Base-by-base conservation (phyloP, 2,797 vertebrate genomes). In the Lateolabrax maculatus region DNA sequence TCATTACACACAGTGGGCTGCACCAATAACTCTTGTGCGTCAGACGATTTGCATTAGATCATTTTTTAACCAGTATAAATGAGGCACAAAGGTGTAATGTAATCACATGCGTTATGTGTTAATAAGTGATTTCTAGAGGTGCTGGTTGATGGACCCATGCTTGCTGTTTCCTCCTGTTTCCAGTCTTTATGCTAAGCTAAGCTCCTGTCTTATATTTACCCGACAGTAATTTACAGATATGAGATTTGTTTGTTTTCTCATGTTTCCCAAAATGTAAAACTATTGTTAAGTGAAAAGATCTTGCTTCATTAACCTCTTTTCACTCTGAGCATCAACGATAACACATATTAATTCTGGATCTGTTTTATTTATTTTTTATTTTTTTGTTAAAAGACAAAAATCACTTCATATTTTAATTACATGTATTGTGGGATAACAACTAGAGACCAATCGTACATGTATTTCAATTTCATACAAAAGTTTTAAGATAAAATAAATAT, bases 401-500 rank as follows among this genome's bases (percentile, higher is more conserved):
- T 44, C 70, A 62, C 53, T 27, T 73, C 19, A 29, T 9, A 36
- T 46, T 84, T 83, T 56, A 56, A 63, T 73, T 4, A 25, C 11
- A 60, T n/a, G 1, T 44, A 55, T n/a, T 53, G 12, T 37, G 8
- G 41, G 9, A 51, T 25, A 75, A 23, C 49, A 23, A 27, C 18
- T 25, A 37, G 0, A 53, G 27, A 58, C 39, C 6, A 46, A 69
- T 71, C 36, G 62, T 21, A 48, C 23, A 65, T 5, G 1, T 2
- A 51, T 71, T 72, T 61, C 4, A 84, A 61, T 46, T 63, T 44
- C 6, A 44, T 65, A 51, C 36, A 73, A 65, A 79, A 63, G 18
- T 13, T 0, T 15, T 27, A 69, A 69, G 6, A 49, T 25, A 39
- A 51, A 19, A 21, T 13, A 5, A 0, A 41, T 12, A 8, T 18